Conservation (phyloP, 2,797 vertebrate species). For the Falco peregrinus region DNA sequence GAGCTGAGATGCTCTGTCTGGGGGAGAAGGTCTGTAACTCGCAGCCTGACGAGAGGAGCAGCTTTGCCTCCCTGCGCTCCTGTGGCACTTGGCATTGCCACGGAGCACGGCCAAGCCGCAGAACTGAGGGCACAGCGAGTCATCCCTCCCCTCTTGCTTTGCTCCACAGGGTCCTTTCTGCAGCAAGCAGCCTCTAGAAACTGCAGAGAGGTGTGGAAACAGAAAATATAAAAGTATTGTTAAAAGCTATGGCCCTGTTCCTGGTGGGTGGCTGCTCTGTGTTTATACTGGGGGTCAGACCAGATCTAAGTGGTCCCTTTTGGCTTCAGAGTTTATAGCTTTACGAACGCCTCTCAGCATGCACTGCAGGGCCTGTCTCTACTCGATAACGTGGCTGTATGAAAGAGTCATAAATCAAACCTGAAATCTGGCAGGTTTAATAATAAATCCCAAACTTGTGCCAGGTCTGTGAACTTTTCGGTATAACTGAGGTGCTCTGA, state of each 20-base stretch:
- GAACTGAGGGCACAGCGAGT: rapidly evolving
- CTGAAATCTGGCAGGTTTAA: conserved; percentile 63
- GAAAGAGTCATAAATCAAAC: conserved; percentile 61
- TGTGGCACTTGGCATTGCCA: rapidly evolving
- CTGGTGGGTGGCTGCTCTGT: not conserved
- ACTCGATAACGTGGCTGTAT: not conserved
- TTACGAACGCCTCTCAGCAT: not conserved
- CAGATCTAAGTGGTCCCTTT: conserved; percentile 25
- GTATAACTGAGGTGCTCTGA: conserved; percentile 30
- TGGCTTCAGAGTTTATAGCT: not conserved
- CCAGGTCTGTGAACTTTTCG: conserved; percentile 58
- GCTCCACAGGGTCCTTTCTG: not conserved
- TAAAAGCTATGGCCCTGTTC: not conserved
- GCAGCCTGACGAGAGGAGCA: not conserved
- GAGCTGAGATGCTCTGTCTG: not conserved
- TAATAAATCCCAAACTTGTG: conserved; percentile 61
- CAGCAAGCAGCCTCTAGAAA: not conserved
- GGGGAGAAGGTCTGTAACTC: not conserved
- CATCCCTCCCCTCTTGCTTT: not conserved
- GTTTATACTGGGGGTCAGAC: not conserved
- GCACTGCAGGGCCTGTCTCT: conserved; percentile 56
- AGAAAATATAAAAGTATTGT: not conserved
- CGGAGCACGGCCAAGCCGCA: not conserved
- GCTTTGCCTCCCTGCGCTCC: not conserved
- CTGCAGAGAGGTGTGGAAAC: not conserved